phyloP scores from a whole-genome alignment of 2,888 invertebrate species.

The Iselma pallidipennis region DNA sequence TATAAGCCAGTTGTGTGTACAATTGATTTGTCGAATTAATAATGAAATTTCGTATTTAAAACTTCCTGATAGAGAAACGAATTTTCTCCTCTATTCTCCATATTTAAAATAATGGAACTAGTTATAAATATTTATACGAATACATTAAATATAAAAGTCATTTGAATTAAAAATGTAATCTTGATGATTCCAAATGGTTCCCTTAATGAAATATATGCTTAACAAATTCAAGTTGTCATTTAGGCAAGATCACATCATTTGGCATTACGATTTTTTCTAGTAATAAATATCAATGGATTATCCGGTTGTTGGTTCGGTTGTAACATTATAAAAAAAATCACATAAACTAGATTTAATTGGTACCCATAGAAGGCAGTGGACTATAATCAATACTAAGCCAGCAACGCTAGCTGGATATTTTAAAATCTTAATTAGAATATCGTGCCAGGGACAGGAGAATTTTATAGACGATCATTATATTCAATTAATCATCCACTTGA shows the following conservation, averaged over 20 bases:
- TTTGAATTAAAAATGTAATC: too few species aligned
- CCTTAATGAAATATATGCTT: too few species aligned
- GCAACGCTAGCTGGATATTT: constrained; percentile 10
- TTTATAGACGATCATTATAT: constrained; percentile 21
- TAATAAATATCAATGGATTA: constrained; percentile 5
- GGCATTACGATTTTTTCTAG: constrained; percentile 3
- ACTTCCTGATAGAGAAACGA: too few species aligned
- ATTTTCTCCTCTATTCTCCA: too few species aligned
- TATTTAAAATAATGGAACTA: too few species aligned
- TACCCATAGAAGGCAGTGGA: constrained; percentile 7
- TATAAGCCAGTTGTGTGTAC: not conserved
- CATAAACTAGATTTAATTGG: constrained; percentile 22
- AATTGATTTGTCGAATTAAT: not conserved
- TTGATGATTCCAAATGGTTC: too few species aligned
- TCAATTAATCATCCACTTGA: constrained; percentile 25
- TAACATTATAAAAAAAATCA: constrained; percentile 9
- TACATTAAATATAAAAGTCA: too few species aligned
- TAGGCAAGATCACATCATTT: too few species aligned
- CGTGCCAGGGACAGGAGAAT: constrained; percentile 18
- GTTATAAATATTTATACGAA: too few species aligned
- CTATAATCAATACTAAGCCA: constrained; percentile 14
- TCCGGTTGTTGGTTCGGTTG: not conserved
- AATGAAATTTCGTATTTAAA: not conserved
- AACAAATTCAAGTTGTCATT: too few species aligned
- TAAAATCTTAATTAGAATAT: constrained; percentile 25